Evolutionary conservation across 2,797 vertebrate species (phyloP).

Genomic region (Anabacerthia variegaticeps): DNA sequence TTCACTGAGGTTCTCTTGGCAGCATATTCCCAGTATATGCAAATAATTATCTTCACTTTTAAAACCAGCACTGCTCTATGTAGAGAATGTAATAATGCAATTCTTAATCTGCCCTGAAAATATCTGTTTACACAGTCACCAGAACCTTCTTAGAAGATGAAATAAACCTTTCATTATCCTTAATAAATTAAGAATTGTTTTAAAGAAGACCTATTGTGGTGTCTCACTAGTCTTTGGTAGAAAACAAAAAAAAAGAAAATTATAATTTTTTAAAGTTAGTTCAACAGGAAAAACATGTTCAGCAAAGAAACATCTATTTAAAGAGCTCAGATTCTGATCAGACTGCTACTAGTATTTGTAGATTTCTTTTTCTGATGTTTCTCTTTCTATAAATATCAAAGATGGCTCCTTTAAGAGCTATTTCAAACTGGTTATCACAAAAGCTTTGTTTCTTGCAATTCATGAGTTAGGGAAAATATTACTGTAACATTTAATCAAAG

Average conservation of each 20-base stretch:
- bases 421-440: background rate
- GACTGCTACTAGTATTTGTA: background rate
- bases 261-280: background rate
- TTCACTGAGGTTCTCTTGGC: background rate
- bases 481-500: background rate
- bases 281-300: background rate
- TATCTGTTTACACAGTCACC: background rate
- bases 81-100: background rate
- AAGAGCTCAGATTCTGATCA: background rate
- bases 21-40: background rate
- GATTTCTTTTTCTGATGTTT: background rate
- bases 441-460: background rate
- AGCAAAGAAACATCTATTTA: background rate
- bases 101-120: constrained; percentile 1
- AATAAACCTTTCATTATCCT: constrained; percentile 3
- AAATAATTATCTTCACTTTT: background rate
- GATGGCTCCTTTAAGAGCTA: background rate
- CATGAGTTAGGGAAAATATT: background rate
- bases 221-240: background rate
- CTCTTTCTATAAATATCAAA: background rate
- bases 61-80: background rate
- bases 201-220: constrained; percentile 7
- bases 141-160: background rate
- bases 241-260: background rate
- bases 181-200: background rate